Conservation (phyloP, 1,140 invertebrate species). For the Conus betulinus region DNA sequence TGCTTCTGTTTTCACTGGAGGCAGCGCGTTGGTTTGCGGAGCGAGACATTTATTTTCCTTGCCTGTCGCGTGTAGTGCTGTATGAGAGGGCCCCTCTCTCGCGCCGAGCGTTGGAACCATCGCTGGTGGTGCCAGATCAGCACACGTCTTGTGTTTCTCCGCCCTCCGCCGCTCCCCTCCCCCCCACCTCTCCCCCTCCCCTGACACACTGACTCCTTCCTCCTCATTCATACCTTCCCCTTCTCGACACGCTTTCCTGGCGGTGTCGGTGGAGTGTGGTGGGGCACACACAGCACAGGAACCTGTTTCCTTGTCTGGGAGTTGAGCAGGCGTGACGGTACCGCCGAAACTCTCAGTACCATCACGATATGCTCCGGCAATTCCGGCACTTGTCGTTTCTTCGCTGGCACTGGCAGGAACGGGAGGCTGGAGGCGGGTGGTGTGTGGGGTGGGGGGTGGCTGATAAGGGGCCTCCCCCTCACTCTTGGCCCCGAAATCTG, state of each 20-base stretch:
- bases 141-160: neutral
- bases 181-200: neutral
- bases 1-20: neutral
- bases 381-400: neutral
- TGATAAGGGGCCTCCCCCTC: neutral
- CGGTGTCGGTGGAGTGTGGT: too few relatives aligned
- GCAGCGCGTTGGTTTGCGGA: neutral
- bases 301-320: too few relatives aligned
- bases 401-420: neutral
- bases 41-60: conserved; percentile 4
- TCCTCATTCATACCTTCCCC: neutral
- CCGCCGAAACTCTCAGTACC: neutral
- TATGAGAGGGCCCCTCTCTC: neutral
- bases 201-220: neutral
- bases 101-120: neutral
- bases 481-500: neutral
- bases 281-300: too few relatives aligned
- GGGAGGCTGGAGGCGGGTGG: neutral
- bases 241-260: too few relatives aligned
- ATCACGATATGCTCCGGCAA: neutral
- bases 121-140: neutral
- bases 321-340: too few relatives aligned
- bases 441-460: neutral
- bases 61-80: neutral
- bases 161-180: neutral